Conservation (phyloP, 2,113 vertebrate genomes). For the Sander lucioperca region DNA sequence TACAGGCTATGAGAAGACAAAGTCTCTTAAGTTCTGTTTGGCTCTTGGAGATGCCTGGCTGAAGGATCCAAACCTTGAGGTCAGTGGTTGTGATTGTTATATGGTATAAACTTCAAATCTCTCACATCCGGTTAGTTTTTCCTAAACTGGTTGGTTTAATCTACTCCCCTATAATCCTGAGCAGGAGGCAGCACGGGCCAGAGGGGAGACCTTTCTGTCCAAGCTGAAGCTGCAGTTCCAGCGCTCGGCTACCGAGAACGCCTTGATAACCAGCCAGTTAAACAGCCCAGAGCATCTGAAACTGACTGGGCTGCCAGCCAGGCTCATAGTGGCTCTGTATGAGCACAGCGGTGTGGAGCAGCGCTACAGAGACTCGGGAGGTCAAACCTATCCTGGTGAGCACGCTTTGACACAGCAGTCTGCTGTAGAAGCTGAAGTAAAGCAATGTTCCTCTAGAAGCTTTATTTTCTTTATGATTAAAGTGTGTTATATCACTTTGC, state of each 20-base stretch:
- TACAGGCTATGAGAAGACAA: slow-evolving; percentile 90
- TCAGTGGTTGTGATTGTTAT: slow-evolving; percentile 61
- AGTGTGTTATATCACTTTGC: neutral
- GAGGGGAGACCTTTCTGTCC: slow-evolving; percentile 87
- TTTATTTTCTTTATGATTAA: neutral
- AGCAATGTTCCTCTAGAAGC: neutral
- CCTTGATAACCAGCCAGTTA: slow-evolving; percentile 85
- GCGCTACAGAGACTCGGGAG: slow-evolving; percentile 83
- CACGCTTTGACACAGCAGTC: neutral
- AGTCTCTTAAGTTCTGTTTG: slow-evolving; percentile 91
- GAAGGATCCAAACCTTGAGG: slow-evolving; percentile 85
- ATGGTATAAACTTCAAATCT: neutral
- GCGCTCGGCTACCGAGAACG: slow-evolving; percentile 91
- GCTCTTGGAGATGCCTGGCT: slow-evolving; percentile 90
- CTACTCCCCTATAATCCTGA: neutral
- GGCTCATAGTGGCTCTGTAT: slow-evolving; percentile 89
- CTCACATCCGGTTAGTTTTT: neutral
- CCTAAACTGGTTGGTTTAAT: neutral
- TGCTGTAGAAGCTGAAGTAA: neutral
- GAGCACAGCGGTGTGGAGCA: slow-evolving; percentile 91
- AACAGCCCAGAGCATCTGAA: slow-evolving; percentile 85
- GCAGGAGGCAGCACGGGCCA: slow-evolving; percentile 84
- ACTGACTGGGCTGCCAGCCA: slow-evolving; percentile 86
- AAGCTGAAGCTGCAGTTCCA: slow-evolving; percentile 90
- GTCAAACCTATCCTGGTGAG: slow-evolving; percentile 89